Conservation (phyloP, 2,113 vertebrate genomes). For the Pseudolaguvia tuberculata region DNA sequence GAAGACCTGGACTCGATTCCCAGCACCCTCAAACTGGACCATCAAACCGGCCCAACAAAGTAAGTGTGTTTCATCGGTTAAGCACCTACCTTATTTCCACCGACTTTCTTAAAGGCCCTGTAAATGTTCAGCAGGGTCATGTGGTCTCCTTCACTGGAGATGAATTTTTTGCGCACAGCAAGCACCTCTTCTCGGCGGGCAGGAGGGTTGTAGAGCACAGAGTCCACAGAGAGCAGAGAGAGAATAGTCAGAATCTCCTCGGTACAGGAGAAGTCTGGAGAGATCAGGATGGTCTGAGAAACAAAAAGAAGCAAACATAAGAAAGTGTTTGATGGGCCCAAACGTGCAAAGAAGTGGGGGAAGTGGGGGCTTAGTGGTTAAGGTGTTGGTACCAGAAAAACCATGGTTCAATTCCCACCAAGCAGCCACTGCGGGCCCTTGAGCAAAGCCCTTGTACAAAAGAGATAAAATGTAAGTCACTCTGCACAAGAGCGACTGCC, state of each 20-base stretch:
- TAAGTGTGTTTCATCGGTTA: neutral
- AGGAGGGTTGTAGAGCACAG: constrained; percentile 83
- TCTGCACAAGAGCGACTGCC: too few species aligned
- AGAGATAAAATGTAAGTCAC: too few species aligned
- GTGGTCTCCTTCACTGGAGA: constrained; percentile 89
- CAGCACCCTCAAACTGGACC: too few species aligned
- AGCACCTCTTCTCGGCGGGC: constrained; percentile 83
- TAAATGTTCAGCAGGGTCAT: constrained; percentile 87
- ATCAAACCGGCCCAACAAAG: neutral
- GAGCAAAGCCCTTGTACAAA: too few species aligned
- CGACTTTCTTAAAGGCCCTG: constrained; percentile 82
- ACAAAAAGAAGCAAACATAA: neutral
- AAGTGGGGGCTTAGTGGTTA: too few species aligned
- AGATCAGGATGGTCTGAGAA: constrained; percentile 84
- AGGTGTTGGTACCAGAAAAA: too few species aligned
- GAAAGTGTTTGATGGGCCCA: neutral
- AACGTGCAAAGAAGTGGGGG: neutral
- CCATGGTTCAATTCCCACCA: too few species aligned
- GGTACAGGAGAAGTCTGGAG: constrained; percentile 82
- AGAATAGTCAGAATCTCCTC: constrained; percentile 91
- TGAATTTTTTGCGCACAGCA: constrained; percentile 81
- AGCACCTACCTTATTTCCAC: constrained; percentile 75
- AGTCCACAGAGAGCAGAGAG: constrained; percentile 88
- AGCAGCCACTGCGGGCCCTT: too few species aligned
- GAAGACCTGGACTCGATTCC: too few species aligned